Percentiles rank a stretch among this genome's conserved stretches.
Conservation (phyloP, 2,888 invertebrate species). For the Nebria brevicollis region DNA sequence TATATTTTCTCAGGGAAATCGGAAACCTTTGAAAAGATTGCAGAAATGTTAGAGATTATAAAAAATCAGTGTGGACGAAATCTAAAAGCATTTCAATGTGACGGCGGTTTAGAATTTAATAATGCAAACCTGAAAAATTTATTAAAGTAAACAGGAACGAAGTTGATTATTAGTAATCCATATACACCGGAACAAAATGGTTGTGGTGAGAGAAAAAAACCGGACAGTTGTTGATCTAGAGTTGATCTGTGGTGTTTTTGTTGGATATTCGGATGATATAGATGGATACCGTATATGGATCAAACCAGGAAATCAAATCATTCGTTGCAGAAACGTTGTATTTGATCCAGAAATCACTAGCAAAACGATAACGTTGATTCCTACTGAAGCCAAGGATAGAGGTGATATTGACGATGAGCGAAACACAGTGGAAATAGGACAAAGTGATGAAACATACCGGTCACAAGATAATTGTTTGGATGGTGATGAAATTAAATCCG, state of each 20-base stretch:
- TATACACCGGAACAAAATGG: conserved; percentile 35
- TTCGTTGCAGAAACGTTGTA: conserved; percentile 24
- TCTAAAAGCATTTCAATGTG: conserved; percentile 23
- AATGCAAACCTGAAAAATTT: conserved; percentile 17
- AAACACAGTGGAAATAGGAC: no score
- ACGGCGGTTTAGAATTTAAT: conserved; percentile 24
- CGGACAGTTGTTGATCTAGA: conserved; percentile 37
- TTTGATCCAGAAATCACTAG: conserved; percentile 20
- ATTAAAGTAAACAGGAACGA: conserved; percentile 18
- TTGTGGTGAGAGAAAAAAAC: conserved; percentile 31
- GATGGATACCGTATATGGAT: conserved; percentile 26
- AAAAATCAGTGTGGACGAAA: background rate
- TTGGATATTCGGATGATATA: conserved; percentile 54
- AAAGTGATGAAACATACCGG: no score
- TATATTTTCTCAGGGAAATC: conserved; percentile 15
- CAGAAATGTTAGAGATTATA: conserved; percentile 17
- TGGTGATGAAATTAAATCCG: no score
- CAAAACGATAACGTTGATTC: conserved; percentile 15
- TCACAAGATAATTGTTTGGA: no score
- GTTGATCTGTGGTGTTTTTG: conserved; percentile 52
- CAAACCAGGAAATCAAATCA: conserved; percentile 17
- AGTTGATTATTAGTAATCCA: conserved; percentile 14
- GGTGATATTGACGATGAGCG: no score
- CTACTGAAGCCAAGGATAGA: background rate
- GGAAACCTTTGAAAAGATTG: conserved; percentile 18